These are phyloP conservation scores for Pemphredon lugubris DNA, from an alignment of 2,888 invertebrate genomes.

Conservation along the genomic window DNA sequence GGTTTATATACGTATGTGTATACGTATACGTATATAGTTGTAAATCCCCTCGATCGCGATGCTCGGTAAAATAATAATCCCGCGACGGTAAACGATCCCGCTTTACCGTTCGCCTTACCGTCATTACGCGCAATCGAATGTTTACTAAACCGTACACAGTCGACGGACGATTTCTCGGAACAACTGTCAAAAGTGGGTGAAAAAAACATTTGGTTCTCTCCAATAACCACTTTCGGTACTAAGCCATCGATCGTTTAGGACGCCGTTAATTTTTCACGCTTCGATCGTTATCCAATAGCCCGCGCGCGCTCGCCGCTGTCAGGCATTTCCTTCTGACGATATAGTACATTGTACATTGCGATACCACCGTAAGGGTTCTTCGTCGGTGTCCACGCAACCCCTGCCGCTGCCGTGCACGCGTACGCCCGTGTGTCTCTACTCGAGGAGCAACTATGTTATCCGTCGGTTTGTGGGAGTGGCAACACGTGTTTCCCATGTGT, in stretches of 20 bases:
- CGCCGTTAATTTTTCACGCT: conserved; percentile 46
- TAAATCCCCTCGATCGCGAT: conserved; percentile 42
- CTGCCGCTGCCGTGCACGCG: not conserved
- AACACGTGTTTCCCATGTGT: conserved; percentile 76
- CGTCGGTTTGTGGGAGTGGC: conserved; percentile 57
- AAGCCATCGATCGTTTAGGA: too few species aligned
- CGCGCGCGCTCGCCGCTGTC: too few species aligned
- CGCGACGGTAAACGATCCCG: conserved; percentile 4
- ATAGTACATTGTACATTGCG: conserved; percentile 18
- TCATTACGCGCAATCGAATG: not conserved
- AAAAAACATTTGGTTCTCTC: too few species aligned
- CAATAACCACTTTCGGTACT: too few species aligned
- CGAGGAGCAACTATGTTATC: conserved; percentile 45
- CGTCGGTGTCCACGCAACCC: not conserved
- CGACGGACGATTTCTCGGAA: too few species aligned
- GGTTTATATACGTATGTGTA: conserved; percentile 5
- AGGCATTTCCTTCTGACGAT: conserved; percentile 14
- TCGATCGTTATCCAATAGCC: conserved; percentile 11
- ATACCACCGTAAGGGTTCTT: conserved; percentile 31
- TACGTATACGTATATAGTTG: conserved; percentile 19
- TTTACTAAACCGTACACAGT: too few species aligned
- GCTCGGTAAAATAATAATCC: conserved; percentile 37
- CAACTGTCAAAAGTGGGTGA: too few species aligned
- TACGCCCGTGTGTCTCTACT: conserved; percentile 8
- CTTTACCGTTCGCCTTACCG: not conserved